These are phyloP conservation scores for Meandrina meandrites DNA, from an alignment of 92 coral and sea anemone genomes.

Conservation along the genomic window DNA sequence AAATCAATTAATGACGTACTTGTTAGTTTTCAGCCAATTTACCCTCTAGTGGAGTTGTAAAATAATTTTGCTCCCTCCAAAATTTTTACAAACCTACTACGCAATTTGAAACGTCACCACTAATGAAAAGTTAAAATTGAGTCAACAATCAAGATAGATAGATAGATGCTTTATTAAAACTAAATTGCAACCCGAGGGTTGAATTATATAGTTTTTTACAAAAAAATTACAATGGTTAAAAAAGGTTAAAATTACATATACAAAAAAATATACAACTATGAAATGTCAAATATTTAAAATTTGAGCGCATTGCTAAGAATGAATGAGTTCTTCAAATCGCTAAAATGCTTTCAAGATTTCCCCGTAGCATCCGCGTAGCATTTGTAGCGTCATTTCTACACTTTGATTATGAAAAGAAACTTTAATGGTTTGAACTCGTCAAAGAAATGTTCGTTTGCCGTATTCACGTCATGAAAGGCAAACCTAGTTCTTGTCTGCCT, in stretches of 20 bases:
- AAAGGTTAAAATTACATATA: no score
- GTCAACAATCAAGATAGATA: no score
- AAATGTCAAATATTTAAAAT: no score
- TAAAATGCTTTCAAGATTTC: not conserved
- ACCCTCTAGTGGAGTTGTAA: not conserved
- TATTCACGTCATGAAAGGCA: not conserved
- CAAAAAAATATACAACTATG: no score
- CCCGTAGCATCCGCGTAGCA: not conserved
- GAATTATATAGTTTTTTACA: no score
- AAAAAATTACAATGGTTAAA: no score
- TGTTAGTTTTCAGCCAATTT: not conserved
- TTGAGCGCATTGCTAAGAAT: no score
- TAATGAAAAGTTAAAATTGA: not conserved
- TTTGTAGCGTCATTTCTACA: not conserved
- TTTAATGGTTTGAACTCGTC: not conserved
- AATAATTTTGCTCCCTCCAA: not conserved
- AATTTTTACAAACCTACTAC: not conserved
- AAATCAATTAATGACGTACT: not conserved
- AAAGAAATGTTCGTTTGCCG: not conserved
- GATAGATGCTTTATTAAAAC: no score
- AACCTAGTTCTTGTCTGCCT: not conserved
- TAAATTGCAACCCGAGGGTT: no score
- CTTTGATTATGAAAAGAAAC: not conserved
- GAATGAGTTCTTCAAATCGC: no score
- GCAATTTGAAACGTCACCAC: not conserved